Base-by-base conservation (phyloP, 2,888 invertebrate genomes). In the Cerastis leucographa region DNA sequence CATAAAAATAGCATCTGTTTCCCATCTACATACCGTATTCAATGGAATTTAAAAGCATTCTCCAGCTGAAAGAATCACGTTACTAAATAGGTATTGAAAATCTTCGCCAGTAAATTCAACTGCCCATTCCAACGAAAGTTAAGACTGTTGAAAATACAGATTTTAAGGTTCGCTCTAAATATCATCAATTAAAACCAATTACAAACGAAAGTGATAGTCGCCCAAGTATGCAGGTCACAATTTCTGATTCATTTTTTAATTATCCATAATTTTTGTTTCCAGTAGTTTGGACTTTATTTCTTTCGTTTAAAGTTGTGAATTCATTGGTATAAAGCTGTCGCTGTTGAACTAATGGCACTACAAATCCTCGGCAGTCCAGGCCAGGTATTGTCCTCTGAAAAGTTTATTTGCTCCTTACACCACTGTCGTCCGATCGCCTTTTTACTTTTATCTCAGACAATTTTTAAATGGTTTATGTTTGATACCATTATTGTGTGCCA, bases 401-500 rank as follows among this genome's bases (percentile, higher is more conserved):
- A 85, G 91, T 96, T 96, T 96, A 95, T 95, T 96, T 96, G 93
- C 93, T 94, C 92, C 90, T 93, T 91, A 91, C 92, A 92, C 92
- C 92, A 92, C 93, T 94, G 94, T 94, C 94, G 92, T 90, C 90
- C 91, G 90, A 89, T 89, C 87, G 91, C 92, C 93, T 94, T 96
- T 95, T 96, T 95, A 94, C 93, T 95, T 96, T 96, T 95, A 94
- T 92, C 94, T 92, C 93, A 93, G 93, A 94, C 96, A 96, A 95
- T 96, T 96, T 96, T 96, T 95, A 96, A 96, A 96, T 95, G 95
- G 95, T 94, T 94, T 94, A 95, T 94, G 94, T 95, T 96, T 96
- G 96, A 96, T 95, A 96, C 96, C 95, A 96, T 96, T 96, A 96
- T 96, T 96, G 96, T 96, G 95, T 96, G 96, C 96, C 96, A 96